Percentiles rank a stretch among this genome's conserved stretches.
Conservation (phyloP, 2,113 vertebrate species). For the Ivindomyrus marchei region DNA sequence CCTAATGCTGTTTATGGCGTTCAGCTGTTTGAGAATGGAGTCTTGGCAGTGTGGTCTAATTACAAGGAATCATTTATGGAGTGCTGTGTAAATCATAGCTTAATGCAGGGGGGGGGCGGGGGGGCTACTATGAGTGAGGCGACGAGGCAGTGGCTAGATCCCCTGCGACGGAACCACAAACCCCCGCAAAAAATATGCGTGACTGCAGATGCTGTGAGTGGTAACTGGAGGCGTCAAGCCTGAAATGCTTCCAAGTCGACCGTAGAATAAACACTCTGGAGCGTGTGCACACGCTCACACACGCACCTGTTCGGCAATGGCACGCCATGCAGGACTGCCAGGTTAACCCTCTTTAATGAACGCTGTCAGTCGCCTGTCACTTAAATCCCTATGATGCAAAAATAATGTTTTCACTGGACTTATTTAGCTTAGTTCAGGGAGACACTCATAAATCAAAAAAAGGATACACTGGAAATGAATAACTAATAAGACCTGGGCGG, state of each 20-base stretch:
- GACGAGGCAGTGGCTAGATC: neutral
- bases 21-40: neutral
- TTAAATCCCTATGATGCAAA: neutral
- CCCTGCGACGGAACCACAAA: neutral
- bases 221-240: neutral
- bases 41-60: neutral
- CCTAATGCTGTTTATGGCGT: neutral
- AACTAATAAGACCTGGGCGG: neutral
- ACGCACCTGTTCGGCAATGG: neutral
- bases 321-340: neutral
- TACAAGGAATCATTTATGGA: conserved; percentile 8
- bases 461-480: neutral
- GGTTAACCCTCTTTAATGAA: neutral
- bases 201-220: neutral
- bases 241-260: neutral
- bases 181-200: neutral
- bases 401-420: neutral
- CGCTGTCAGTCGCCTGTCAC: neutral
- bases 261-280: neutral
- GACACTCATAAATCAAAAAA: neutral
- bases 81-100: neutral
- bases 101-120: too few species aligned
- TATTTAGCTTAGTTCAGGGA: neutral
- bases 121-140: neutral
- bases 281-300: neutral